Conservation (phyloP, 2,797 vertebrate genomes). For the Telmatherina bonti region DNA sequence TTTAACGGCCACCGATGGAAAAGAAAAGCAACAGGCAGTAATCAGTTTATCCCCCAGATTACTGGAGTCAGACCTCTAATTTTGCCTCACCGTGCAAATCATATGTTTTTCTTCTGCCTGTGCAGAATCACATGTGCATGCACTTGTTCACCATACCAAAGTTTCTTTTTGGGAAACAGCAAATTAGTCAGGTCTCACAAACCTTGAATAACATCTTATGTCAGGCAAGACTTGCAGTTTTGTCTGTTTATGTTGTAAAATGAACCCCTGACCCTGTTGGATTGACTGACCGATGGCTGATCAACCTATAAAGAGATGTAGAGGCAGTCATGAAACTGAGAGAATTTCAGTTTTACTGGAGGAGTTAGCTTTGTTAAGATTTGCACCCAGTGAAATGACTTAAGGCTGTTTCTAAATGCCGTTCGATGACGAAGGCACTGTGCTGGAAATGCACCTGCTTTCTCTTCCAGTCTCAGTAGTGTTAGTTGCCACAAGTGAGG, state of each 20-base stretch:
- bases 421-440: constrained; percentile 43
- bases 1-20: constrained; percentile 26
- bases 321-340: too few species aligned
- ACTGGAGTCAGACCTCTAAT: constrained; percentile 10
- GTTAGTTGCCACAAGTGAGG: constrained; percentile 29
- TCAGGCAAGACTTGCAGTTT: too few species aligned
- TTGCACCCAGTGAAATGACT: constrained; percentile 46
- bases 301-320: too few species aligned
- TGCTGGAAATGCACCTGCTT: constrained; percentile 33
- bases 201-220: neutral
- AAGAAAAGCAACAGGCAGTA: constrained; percentile 22
- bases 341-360: too few species aligned
- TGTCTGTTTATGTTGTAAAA: too few species aligned
- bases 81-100: constrained; percentile 3
- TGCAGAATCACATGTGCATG: neutral
- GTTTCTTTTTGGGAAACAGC: neutral
- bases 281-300: too few species aligned
- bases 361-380: too few species aligned
- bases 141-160: too few species aligned
- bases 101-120: constrained; percentile 1
- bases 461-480: constrained; percentile 31
- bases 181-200: neutral
- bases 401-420: constrained; percentile 40
- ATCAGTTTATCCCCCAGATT: constrained; percentile 26
- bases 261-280: too few species aligned